Conservation (phyloP, 1,140 invertebrate genomes). For the Drosophila rhopaloa region DNA sequence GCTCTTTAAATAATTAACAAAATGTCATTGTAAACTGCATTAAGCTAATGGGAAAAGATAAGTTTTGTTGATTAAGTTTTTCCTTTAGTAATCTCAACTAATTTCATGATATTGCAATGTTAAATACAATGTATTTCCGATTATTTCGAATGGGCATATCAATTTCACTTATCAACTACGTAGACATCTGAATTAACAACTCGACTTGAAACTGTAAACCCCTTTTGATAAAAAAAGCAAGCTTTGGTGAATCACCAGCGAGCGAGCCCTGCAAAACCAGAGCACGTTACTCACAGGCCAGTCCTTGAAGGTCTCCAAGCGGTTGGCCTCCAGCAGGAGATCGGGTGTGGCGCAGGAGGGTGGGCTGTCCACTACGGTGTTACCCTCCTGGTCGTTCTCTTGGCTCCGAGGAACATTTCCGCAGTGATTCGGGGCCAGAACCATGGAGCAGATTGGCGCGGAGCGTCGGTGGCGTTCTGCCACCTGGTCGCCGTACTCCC, state of each 20-base stretch:
- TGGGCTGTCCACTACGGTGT: constrained; percentile 47
- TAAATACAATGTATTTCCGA: background rate
- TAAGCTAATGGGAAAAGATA: no score
- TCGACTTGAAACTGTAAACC: background rate
- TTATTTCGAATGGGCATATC: background rate
- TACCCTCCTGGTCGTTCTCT: constrained; percentile 57
- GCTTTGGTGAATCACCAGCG: background rate
- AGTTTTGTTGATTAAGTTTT: no score
- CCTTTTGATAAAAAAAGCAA: background rate
- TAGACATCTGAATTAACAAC: background rate
- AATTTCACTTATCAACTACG: background rate
- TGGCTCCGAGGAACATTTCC: constrained; percentile 87
- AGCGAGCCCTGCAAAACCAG: background rate
- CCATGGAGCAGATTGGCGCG: constrained; percentile 90
- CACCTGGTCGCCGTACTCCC: constrained; percentile 90
- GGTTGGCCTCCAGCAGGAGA: constrained; percentile 70
- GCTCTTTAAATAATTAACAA: no score
- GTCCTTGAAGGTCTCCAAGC: constrained; percentile 86
- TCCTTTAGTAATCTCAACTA: no score
- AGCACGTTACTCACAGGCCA: constrained; percentile 87
- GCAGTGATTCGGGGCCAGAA: constrained; percentile 86
- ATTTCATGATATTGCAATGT: background rate
- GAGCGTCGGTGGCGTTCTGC: constrained; percentile 77
- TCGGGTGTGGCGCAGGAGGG: constrained; percentile 50
- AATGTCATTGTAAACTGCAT: no score